These are phyloP conservation scores for Mythimna vitellina DNA, from an alignment of 2,888 invertebrate species.

Conservation along the genomic window DNA sequence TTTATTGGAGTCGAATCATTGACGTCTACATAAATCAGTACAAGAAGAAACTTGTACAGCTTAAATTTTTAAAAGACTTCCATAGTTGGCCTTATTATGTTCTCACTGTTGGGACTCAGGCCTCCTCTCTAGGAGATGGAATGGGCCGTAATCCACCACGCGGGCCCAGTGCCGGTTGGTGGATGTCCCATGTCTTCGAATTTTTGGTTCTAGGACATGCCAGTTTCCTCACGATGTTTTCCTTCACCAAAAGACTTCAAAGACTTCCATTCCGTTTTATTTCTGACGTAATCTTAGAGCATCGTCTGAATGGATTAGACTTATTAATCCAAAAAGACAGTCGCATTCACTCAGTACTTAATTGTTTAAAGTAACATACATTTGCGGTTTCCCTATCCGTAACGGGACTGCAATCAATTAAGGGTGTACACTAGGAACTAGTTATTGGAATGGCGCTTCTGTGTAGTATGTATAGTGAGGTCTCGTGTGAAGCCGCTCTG, in stretches of 20 bases:
- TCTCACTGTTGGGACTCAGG: too few relatives aligned
- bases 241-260: too few relatives aligned
- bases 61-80: constrained; percentile 31
- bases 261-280: constrained; percentile 32
- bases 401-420: constrained; percentile 71
- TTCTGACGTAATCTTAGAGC: constrained; percentile 24
- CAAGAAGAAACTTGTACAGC: constrained; percentile 25
- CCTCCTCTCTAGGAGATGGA: too few relatives aligned
- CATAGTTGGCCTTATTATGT: too few relatives aligned
- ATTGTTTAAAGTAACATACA: constrained; percentile 63
- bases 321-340: constrained; percentile 49
- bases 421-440: constrained; percentile 64
- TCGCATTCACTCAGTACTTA: constrained; percentile 41
- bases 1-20: not conserved
- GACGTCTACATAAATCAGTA: constrained; percentile 2
- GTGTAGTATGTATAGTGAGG: constrained; percentile 53
- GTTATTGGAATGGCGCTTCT: constrained; percentile 65
- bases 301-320: constrained; percentile 43
- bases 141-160: too few relatives aligned
- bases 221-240: too few relatives aligned
- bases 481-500: constrained; percentile 51
- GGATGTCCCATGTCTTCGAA: too few relatives aligned
- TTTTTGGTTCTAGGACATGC: too few relatives aligned
- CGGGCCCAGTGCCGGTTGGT: too few relatives aligned
- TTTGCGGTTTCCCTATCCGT: constrained; percentile 58